Evolutionary conservation across 2,888 invertebrate genomes (phyloP).

Genomic region (Cryptocheilus praepositus): DNA sequence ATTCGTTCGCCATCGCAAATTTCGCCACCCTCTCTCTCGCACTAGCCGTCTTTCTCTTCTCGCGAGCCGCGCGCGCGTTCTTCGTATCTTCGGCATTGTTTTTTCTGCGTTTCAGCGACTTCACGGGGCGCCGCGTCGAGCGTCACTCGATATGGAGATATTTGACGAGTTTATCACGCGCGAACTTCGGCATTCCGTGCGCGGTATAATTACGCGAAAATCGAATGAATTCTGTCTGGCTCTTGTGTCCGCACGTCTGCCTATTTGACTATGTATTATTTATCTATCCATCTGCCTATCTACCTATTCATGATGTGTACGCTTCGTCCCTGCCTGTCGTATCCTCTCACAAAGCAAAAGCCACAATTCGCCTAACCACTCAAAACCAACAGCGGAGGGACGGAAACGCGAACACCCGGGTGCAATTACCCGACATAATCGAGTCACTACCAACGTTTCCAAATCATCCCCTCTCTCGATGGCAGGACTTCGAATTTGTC

Average conservation of each 20-base stretch:
- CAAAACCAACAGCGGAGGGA: slow-evolving; percentile 21
- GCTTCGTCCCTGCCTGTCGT: slow-evolving; percentile 11
- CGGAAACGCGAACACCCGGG: slow-evolving; percentile 20
- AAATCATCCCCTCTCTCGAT: background rate
- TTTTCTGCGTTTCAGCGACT: slow-evolving; percentile 14
- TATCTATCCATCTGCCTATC: too few species aligned
- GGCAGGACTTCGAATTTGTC: background rate
- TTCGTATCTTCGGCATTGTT: slow-evolving; percentile 13
- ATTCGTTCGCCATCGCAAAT: slow-evolving; percentile 32
- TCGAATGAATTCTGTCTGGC: background rate
- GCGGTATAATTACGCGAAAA: too few species aligned
- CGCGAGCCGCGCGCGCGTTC: background rate
- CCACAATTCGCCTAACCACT: slow-evolving; percentile 39
- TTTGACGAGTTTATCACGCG: too few species aligned
- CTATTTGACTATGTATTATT: background rate
- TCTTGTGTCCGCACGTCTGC: background rate
- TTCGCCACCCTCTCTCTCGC: slow-evolving; percentile 27
- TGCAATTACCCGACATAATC: slow-evolving; percentile 53
- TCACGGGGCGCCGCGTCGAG: slow-evolving; percentile 10
- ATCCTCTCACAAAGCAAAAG: slow-evolving; percentile 30
- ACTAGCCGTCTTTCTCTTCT: slow-evolving; percentile 27
- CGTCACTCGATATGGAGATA: too few species aligned
- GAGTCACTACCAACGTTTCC: slow-evolving; percentile 27
- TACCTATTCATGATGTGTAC: too few species aligned
- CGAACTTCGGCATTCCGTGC: background rate